Evolutionary conservation across 2,888 invertebrate genomes (phyloP).

Genomic region (Pristionchus exspectatus): DNA sequence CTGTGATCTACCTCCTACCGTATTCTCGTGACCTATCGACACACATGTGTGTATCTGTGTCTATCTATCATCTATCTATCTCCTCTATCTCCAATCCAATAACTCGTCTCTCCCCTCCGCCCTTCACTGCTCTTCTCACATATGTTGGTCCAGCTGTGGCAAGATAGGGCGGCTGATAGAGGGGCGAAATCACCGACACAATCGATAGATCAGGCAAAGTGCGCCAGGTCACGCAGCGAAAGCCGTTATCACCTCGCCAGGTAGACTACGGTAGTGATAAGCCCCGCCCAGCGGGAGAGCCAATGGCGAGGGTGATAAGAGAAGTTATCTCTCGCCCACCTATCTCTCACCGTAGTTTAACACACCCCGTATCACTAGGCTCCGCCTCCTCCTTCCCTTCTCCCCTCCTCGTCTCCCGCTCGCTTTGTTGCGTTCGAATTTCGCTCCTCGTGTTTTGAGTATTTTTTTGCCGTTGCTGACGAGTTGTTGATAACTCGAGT

Average conservation of each 20-base stretch:
- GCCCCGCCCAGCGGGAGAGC: neutral
- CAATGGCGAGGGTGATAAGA: conserved; percentile 24
- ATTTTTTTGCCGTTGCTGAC: neutral
- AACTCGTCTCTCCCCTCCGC: conserved; percentile 18
- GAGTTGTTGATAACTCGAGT: conserved; percentile 41
- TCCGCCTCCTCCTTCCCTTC: neutral
- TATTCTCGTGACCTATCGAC: no score
- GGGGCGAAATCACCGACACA: neutral
- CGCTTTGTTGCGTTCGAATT: neutral
- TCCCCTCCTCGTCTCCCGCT: neutral
- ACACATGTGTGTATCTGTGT: neutral
- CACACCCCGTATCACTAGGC: neutral
- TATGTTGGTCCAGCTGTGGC: conserved; percentile 30
- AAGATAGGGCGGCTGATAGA: conserved; percentile 22
- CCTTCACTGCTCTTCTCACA: conserved; percentile 30
- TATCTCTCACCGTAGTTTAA: conserved; percentile 42
- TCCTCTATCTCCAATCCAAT: conserved; percentile 18
- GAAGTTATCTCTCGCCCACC: conserved; percentile 13
- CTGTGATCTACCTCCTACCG: no score
- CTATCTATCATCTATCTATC: conserved; percentile 27
- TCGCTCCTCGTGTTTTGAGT: neutral
- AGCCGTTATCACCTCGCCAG: conserved; percentile 23
- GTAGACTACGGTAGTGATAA: conserved; percentile 47
- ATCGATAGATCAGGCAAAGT: neutral
- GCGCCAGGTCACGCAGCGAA: neutral